These are phyloP conservation scores for Chaetorhynchus papuensis DNA, from an alignment of 2,113 vertebrate genomes.

Conservation along the genomic window DNA sequence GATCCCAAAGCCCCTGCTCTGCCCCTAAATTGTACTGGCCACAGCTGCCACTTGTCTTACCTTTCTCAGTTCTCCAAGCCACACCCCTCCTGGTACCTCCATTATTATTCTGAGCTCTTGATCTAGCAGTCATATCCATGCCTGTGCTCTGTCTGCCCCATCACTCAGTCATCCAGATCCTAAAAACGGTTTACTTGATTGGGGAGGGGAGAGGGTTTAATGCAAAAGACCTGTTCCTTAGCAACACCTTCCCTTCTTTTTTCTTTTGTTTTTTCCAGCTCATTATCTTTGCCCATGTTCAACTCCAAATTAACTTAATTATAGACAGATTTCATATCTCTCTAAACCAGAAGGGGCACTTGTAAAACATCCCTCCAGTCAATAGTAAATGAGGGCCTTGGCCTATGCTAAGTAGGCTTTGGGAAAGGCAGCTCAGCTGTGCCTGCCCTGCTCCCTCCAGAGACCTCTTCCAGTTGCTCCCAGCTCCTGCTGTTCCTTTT, in stretches of 20 bases:
- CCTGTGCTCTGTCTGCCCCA: neutral
- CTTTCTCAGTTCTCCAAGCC: neutral
- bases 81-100: neutral
- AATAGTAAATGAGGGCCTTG: neutral
- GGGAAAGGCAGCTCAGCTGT: neutral
- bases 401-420: neutral
- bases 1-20: neutral
- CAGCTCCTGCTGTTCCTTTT: neutral
- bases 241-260: constrained; percentile 26
- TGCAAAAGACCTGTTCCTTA: constrained; percentile 26
- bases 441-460: neutral
- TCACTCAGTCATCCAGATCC: neutral
- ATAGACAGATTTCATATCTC: constrained; percentile 52
- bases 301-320: constrained; percentile 64
- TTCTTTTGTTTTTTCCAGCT: constrained; percentile 53
- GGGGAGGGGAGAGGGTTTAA: neutral
- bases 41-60: neutral
- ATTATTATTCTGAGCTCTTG: neutral
- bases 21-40: neutral
- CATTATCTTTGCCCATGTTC: constrained; percentile 51
- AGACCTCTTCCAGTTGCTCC: neutral
- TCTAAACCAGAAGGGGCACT: constrained; percentile 41
- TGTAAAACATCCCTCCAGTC: constrained; percentile 44
- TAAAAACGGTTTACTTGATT: neutral
- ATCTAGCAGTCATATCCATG: neutral